Conservation (phyloP, 2,113 vertebrate species). For the Rousettus leschenaultii region DNA sequence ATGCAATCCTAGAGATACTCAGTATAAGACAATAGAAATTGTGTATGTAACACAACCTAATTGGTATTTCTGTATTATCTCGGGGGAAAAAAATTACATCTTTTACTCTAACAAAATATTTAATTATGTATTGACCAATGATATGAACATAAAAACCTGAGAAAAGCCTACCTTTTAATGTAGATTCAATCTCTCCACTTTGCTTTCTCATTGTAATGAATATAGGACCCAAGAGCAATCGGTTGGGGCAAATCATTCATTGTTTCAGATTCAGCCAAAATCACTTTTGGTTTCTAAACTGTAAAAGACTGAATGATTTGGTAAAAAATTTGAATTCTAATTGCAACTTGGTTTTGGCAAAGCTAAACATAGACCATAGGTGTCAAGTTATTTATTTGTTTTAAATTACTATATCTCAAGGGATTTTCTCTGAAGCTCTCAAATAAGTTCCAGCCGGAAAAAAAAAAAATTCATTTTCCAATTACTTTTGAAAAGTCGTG, state of each 20-base stretch:
- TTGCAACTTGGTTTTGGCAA: neutral
- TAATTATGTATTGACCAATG: neutral
- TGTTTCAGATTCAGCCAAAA: neutral
- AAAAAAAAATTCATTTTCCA: neutral
- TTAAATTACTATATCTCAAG: neutral
- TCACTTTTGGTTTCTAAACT: neutral
- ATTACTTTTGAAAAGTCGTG: constrained; percentile 34
- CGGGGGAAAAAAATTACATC: neutral
- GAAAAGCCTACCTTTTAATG: neutral
- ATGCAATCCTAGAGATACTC: neutral
- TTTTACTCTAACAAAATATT: neutral
- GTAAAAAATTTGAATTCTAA: constrained; percentile 22
- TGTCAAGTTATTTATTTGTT: neutral
- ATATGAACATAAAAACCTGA: neutral
- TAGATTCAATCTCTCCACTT: neutral
- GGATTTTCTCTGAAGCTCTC: neutral
- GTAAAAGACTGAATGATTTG: neutral
- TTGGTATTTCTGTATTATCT: neutral
- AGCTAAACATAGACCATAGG: neutral
- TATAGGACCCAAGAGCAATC: neutral
- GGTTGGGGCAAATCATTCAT: neutral
- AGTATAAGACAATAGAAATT: neutral
- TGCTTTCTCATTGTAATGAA: neutral
- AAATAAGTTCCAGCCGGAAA: neutral
- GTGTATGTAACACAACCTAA: neutral